Conservation (phyloP, 1,140 invertebrate genomes). For the Tetramorium parvispinum region DNA sequence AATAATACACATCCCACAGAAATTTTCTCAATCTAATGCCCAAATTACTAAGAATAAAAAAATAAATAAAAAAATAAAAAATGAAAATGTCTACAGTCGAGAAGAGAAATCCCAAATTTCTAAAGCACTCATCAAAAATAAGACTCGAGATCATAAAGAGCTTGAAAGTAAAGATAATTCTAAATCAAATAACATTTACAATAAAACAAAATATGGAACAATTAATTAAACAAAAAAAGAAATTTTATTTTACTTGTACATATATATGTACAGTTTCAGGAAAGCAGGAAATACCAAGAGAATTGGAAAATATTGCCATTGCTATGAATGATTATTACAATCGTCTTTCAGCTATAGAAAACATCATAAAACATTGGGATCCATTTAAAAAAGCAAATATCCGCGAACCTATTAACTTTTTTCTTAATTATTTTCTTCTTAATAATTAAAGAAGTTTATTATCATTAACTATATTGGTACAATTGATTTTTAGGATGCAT, state of each 20-base stretch:
- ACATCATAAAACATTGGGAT: constrained; percentile 69
- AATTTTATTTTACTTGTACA: neutral
- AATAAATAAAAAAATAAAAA: constrained; percentile 8
- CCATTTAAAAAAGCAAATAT: constrained; percentile 42
- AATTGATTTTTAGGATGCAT: neutral
- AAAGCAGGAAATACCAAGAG: constrained; percentile 5
- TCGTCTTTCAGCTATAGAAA: constrained; percentile 63
- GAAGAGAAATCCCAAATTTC: constrained; percentile 7
- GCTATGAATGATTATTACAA: constrained; percentile 67
- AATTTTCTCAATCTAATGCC: neutral
- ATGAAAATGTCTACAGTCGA: neutral
- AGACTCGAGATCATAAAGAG: constrained; percentile 1
- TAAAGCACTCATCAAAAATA: neutral
- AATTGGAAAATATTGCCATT: constrained; percentile 23
- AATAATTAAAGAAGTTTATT: neutral
- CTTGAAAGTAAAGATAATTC: constrained; percentile 21
- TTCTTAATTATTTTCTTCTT: neutral
- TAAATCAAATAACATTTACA: constrained; percentile 33
- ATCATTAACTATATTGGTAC: neutral
- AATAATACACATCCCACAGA: neutral
- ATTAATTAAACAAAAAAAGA: neutral
- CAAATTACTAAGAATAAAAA: neutral
- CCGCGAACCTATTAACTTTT: neutral
- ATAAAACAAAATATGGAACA: neutral
- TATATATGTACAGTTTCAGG: neutral